Conservation (phyloP, 2,888 invertebrate species). For the Drosophila vallismaia region DNA sequence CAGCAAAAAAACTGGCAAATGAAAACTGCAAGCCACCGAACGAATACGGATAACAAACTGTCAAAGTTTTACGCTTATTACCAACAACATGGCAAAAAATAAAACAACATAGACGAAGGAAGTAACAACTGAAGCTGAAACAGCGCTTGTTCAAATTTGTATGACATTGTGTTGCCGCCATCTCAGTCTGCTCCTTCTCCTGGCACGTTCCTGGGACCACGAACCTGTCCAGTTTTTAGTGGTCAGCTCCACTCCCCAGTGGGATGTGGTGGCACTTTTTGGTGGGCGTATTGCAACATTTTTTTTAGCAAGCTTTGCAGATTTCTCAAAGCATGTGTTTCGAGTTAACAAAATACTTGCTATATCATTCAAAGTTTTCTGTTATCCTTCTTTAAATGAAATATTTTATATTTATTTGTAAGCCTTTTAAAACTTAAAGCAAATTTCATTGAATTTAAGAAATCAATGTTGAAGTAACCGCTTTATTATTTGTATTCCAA, state of each 20-base stretch:
- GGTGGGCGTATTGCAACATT: conserved; percentile 11
- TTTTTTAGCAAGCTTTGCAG: conserved; percentile 7
- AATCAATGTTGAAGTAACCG: background rate
- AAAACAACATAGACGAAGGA: conserved; percentile 20
- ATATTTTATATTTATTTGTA: too few species aligned
- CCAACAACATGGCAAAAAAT: conserved; percentile 50
- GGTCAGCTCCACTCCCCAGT: conserved; percentile 53
- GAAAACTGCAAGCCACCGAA: conserved; percentile 45
- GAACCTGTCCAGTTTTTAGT: conserved; percentile 55
- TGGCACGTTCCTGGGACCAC: conserved; percentile 32
- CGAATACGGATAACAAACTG: conserved; percentile 81
- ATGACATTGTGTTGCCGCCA: conserved; percentile 56
- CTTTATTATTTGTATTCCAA: conserved; percentile 25
- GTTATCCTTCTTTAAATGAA: too few species aligned
- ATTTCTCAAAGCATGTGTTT: too few species aligned
- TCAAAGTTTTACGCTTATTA: conserved; percentile 79
- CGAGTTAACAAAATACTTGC: too few species aligned
- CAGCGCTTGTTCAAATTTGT: conserved; percentile 51
- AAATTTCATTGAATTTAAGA: conserved; percentile 4
- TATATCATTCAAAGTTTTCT: too few species aligned
- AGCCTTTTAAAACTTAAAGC: too few species aligned
- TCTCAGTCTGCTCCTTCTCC: background rate
- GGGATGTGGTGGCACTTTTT: conserved; percentile 46
- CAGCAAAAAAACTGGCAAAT: conserved; percentile 19
- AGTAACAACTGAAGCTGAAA: conserved; percentile 33